Evolutionary conservation across 1,140 invertebrate species (phyloP).

Genomic region (Lineus longissimus): DNA sequence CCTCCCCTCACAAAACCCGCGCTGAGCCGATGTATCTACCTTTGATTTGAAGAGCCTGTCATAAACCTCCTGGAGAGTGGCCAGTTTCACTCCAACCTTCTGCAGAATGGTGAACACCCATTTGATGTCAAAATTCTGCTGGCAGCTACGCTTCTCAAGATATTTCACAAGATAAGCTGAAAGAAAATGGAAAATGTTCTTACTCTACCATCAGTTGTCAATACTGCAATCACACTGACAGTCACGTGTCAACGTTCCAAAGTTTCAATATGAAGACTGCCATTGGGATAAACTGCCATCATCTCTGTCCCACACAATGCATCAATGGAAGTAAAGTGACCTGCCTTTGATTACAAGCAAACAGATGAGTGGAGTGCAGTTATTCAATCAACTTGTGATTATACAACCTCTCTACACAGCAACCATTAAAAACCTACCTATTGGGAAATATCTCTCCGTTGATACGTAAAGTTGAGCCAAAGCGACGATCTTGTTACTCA

Average conservation of each 20-base stretch:
- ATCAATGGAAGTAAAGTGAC: no score
- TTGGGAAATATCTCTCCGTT: slow-evolving; percentile 59
- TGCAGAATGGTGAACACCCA: slow-evolving; percentile 54
- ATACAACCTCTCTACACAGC: no score
- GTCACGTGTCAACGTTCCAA: no score
- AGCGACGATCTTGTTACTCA: slow-evolving; percentile 52
- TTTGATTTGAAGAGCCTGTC: slow-evolving; percentile 54
- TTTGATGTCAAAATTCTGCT: slow-evolving; percentile 35
- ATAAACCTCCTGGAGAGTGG: slow-evolving; percentile 55
- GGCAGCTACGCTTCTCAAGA: slow-evolving; percentile 50
- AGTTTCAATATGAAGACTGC: no score
- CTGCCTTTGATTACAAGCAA: no score
- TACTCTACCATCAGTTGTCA: not conserved
- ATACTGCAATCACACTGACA: not conserved
- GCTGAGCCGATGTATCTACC: no score
- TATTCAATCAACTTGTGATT: no score
- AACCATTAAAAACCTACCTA: slow-evolving; percentile 56
- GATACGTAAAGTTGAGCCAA: slow-evolving; percentile 54
- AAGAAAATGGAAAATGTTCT: slow-evolving; percentile 22
- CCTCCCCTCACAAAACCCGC: no score
- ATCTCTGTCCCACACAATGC: no score
- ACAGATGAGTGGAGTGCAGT: no score
- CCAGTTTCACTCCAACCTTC: slow-evolving; percentile 50
- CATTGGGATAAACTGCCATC: no score
- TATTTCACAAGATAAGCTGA: slow-evolving; percentile 55